phyloP scores from a whole-genome alignment of 2,113 vertebrate species.

The Hiodon tergisus region DNA sequence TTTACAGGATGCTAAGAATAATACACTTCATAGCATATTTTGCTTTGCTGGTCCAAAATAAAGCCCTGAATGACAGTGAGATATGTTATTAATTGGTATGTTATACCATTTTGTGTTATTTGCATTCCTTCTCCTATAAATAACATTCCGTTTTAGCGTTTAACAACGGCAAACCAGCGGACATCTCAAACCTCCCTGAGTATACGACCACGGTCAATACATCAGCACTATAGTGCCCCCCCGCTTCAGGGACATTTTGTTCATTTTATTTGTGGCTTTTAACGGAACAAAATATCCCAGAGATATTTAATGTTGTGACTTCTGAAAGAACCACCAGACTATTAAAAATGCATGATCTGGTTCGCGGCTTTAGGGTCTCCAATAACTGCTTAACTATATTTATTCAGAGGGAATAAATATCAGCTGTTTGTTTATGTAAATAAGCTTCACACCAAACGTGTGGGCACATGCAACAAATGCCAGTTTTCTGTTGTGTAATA shows the following conservation, averaged over 20 bases:
- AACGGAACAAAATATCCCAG: conserved; percentile 47
- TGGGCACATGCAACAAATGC: conserved; percentile 43
- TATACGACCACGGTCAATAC: not conserved
- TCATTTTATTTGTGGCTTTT: conserved; percentile 52
- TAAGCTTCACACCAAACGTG: conserved; percentile 39
- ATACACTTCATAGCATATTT: too few species aligned
- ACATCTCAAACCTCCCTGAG: not conserved
- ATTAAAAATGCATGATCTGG: conserved; percentile 59
- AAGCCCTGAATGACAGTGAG: too few species aligned
- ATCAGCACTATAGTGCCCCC: conserved; percentile 33
- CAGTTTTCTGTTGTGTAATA: conserved; percentile 31
- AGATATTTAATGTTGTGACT: conserved; percentile 45
- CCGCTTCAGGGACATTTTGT: conserved; percentile 45
- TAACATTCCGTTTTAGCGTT: not conserved
- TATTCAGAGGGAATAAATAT: conserved; percentile 48
- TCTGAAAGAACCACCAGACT: conserved; percentile 50
- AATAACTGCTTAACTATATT: conserved; percentile 39
- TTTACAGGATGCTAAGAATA: not conserved
- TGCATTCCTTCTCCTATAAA: not conserved
- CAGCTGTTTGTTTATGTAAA: conserved; percentile 38
- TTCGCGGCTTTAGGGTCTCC: conserved; percentile 40
- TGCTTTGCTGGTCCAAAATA: too few species aligned
- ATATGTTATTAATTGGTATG: not conserved
- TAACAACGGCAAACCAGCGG: not conserved
- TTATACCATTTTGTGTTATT: not conserved